Percentiles rank a stretch among this genome's conserved stretches.
These are phyloP conservation scores for Dascillus cervinus DNA, from an alignment of 2,888 invertebrate genomes.

Conservation along the genomic window DNA sequence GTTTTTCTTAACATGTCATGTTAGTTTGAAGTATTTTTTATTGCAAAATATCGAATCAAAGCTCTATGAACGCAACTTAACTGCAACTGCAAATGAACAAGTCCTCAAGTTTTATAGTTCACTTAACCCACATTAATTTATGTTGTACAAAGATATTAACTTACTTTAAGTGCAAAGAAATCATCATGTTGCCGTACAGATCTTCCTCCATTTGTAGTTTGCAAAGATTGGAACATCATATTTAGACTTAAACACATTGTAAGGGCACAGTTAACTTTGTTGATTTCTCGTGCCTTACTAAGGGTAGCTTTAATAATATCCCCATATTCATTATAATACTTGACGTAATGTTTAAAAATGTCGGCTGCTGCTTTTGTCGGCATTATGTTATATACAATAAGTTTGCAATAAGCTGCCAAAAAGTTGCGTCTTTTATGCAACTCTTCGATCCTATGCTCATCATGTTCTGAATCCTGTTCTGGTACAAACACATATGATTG, in stretches of 20 bases:
- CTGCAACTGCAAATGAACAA: no score
- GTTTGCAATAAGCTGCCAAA: conserved; percentile 93
- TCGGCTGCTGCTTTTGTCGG: conserved; percentile 87
- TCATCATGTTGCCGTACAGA: conserved; percentile 54
- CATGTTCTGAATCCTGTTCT: conserved; percentile 83
- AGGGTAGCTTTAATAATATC: conserved; percentile 97
- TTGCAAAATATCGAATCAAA: no score
- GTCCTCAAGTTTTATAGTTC: no score
- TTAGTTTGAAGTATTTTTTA: no score
- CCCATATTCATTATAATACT: conserved; percentile 97
- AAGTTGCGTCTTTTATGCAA: conserved; percentile 93
- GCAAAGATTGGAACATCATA: conserved; percentile 73
- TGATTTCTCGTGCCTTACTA: conserved; percentile 94
- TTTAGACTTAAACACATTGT: conserved; percentile 91
- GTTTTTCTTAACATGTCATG: no score
- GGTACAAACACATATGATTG: conserved; percentile 90
- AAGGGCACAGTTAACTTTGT: conserved; percentile 91
- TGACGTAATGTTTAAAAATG: conserved; percentile 95
- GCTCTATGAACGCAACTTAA: no score
- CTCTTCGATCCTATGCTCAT: conserved; percentile 95
- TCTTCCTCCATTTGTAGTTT: conserved; percentile 33
- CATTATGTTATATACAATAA: conserved; percentile 95
- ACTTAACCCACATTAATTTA: no score
- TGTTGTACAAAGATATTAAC: no score
- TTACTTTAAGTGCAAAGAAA: conserved; percentile 80